Evolutionary conservation across 1,140 invertebrate species (phyloP), one percentile per base, ranked within the genome.

Genomic region (Philotrypesis tridentata): DNA sequence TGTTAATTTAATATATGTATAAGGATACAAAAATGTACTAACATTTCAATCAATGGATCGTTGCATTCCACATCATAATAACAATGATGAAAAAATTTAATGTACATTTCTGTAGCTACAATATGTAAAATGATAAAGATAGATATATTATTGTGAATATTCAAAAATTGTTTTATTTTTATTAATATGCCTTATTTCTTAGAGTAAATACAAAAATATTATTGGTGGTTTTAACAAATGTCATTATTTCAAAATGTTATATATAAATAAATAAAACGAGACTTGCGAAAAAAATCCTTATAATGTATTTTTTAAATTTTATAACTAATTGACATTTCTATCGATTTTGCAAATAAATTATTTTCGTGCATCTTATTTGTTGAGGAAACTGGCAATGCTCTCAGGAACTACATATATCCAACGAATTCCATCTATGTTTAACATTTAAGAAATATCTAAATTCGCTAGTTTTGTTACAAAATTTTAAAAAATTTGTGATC

Each of bases 401-500:
- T 48, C 12, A 79, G 29, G 43, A 37, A 79, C 33, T 72, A 72
- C 25, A 17, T 55, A 55, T 27, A 55, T 11, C 25, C 29, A 73
- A 37, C 29, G n/a, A 73, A 73, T 21, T 9, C 7, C 33, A 61
- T 48, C 27, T 25, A 65, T 65, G 25, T 80, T 0, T 65, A 79
- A 63, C 14, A 70, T 72, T 43, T 17, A 71, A 40, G 61, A 74
- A n/a, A 80, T 1, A 23, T 80, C 37, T 74, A 43, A 40, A 3
- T 60, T 27, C 27, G 7, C 23, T 61, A 33, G 1, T 14, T 48
- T 82, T 79, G 81, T 78, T 87, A 79, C 82, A 74, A 68, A 85
- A 86, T 84, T 83, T 67, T 73, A 29, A 83, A 72, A 87, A 86
- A 82, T 82, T 75, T 84, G 72, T 82, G 76, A 70, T 85, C n/a